Evolutionary conservation across 1,140 invertebrate species (phyloP).

Genomic region (Metaphire vulgaris): DNA sequence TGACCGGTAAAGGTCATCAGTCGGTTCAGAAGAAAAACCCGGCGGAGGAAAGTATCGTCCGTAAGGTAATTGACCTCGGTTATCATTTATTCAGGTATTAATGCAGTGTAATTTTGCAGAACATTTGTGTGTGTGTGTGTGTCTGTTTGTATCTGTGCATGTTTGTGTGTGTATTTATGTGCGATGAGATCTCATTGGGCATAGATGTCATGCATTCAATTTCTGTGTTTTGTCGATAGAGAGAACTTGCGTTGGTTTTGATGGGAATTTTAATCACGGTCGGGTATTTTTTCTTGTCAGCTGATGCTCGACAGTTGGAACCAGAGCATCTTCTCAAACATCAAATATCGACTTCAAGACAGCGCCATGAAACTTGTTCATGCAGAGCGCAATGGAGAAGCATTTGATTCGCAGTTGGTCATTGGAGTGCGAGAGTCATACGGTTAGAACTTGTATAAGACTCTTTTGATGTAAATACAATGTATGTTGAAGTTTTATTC

Average conservation of each 20-base stretch:
- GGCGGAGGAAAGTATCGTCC: conserved; percentile 78
- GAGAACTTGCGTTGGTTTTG: neutral
- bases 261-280: neutral
- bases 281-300: conserved; percentile 53
- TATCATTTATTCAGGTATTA: too few species aligned
- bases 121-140: too few species aligned
- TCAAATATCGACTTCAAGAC: conserved; percentile 83
- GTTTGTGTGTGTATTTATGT: too few species aligned
- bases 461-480: too few species aligned
- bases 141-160: too few species aligned
- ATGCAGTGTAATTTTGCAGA: neutral
- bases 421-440: conserved; percentile 93
- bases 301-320: conserved; percentile 98
- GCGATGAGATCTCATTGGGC: too few species aligned
- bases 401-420: conserved; percentile 92
- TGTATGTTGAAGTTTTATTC: too few species aligned
- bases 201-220: too few species aligned
- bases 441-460: conserved; percentile 58
- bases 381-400: conserved; percentile 91
- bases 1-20: conserved; percentile 64
- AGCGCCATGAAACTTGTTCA: conserved; percentile 96
- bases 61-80: too few species aligned
- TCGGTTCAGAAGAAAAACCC: conserved; percentile 64
- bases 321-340: conserved; percentile 90
- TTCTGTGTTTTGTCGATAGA: too few species aligned